These are phyloP conservation scores for Aspidoscelis tigris DNA, from an alignment of 2,113 vertebrate species.

Conservation along the genomic window DNA sequence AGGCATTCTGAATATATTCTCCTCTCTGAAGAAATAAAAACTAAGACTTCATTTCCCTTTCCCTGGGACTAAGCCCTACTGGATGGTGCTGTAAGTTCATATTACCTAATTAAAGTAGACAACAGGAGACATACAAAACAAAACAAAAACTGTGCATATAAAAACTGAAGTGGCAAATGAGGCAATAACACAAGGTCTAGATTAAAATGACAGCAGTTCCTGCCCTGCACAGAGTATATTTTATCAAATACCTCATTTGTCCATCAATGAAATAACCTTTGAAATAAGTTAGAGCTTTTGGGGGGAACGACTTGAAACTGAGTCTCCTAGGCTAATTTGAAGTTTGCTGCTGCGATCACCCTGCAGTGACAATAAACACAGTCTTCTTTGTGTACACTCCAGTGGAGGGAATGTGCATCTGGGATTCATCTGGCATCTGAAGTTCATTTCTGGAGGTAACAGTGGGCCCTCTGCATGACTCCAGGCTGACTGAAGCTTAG, in stretches of 20 bases:
- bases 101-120: neutral
- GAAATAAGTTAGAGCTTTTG: constrained; percentile 27
- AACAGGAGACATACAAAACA: too few species aligned
- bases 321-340: constrained; percentile 58
- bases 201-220: constrained; percentile 25
- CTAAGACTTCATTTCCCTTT: neutral
- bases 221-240: constrained; percentile 38
- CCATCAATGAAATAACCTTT: constrained; percentile 44
- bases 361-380: constrained; percentile 66
- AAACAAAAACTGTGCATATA: neutral
- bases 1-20: too few species aligned
- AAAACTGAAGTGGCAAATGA: constrained; percentile 27
- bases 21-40: neutral
- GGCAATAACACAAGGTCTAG: constrained; percentile 3
- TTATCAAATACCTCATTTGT: constrained; percentile 59
- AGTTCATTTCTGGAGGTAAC: constrained; percentile 62
- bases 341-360: constrained; percentile 50
- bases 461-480: constrained; percentile 53
- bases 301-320: constrained; percentile 54
- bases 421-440: constrained; percentile 69
- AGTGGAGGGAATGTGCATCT: constrained; percentile 48
- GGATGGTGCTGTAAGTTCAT: neutral
- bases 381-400: constrained; percentile 54
- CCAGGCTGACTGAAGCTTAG: constrained; percentile 57
- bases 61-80: neutral